A percentile compares a stretch with the other conserved stretches of the same genome.
Evolutionary conservation across 2,888 invertebrate species (phyloP).

Genomic region (Drosophila histrio): DNA sequence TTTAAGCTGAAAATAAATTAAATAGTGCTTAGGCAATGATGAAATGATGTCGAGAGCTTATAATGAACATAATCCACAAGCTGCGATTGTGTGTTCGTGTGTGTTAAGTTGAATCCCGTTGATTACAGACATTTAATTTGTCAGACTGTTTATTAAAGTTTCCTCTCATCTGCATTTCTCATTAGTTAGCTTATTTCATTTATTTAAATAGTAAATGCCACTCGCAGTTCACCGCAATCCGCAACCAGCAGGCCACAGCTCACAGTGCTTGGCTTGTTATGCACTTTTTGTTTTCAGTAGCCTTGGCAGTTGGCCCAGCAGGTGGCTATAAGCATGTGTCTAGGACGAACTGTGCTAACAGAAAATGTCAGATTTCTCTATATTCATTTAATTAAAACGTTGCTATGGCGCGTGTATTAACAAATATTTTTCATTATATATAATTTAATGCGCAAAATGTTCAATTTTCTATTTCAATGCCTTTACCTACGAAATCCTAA

Average conservation of each 20-base stretch:
- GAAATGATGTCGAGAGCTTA: background rate
- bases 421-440: background rate
- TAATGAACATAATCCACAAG: background rate
- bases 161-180: background rate
- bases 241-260: background rate
- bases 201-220: conserved; percentile 16
- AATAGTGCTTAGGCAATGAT: conserved; percentile 23
- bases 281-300: conserved; percentile 3
- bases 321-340: background rate
- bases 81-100: background rate
- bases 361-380: background rate
- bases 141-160: conserved; percentile 10
- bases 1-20: conserved; percentile 28
- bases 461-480: background rate
- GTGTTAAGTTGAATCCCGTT: background rate
- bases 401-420: background rate
- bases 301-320: background rate
- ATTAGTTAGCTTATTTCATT: conserved; percentile 9
- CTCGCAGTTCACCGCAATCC: conserved; percentile 7
- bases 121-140: conserved; percentile 13
- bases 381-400: background rate
- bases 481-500: background rate
- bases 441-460: background rate
- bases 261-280: background rate
- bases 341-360: background rate